Conservation (phyloP, 2,888 invertebrate species). For the Aspidiotus rigidus region DNA sequence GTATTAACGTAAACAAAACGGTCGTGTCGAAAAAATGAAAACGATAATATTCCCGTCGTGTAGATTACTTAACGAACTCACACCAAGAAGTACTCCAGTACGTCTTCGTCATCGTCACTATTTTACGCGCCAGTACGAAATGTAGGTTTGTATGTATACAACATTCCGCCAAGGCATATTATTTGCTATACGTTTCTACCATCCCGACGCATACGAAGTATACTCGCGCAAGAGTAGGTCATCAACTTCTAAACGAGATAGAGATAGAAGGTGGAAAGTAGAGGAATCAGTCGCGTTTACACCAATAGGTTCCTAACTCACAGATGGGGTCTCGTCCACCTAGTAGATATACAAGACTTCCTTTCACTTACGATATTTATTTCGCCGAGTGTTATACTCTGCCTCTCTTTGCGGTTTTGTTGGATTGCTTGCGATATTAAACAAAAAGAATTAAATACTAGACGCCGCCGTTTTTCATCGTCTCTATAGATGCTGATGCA, state of each 20-base stretch:
- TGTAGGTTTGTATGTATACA: slow-evolving; percentile 31
- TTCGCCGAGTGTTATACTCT: background rate
- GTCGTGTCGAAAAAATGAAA: too few species aligned
- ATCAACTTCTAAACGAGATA: slow-evolving; percentile 30
- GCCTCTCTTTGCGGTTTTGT: too few species aligned
- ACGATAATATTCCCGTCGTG: too few species aligned
- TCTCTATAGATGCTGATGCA: too few species aligned
- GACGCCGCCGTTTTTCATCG: too few species aligned
- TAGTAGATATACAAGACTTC: slow-evolving; percentile 24
- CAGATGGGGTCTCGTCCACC: slow-evolving; percentile 24
- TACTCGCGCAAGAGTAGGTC: slow-evolving; percentile 28
- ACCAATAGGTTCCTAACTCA: slow-evolving; percentile 7
- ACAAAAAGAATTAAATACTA: too few species aligned
- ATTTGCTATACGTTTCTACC: slow-evolving; percentile 26
- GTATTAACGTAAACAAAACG: too few species aligned
- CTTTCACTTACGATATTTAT: slow-evolving; percentile 22
- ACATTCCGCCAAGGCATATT: slow-evolving; percentile 27
- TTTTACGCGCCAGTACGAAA: slow-evolving; percentile 21
- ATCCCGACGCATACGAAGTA: slow-evolving; percentile 10
- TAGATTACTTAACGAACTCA: too few species aligned
- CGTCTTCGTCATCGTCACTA: background rate
- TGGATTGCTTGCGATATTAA: too few species aligned
- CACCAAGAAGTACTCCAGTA: too few species aligned
- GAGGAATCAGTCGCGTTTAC: slow-evolving; percentile 27
- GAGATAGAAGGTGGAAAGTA: slow-evolving; percentile 31